These are phyloP conservation scores for Lasioglossum villosulum DNA, from an alignment of 2,888 invertebrate genomes.

Conservation along the genomic window DNA sequence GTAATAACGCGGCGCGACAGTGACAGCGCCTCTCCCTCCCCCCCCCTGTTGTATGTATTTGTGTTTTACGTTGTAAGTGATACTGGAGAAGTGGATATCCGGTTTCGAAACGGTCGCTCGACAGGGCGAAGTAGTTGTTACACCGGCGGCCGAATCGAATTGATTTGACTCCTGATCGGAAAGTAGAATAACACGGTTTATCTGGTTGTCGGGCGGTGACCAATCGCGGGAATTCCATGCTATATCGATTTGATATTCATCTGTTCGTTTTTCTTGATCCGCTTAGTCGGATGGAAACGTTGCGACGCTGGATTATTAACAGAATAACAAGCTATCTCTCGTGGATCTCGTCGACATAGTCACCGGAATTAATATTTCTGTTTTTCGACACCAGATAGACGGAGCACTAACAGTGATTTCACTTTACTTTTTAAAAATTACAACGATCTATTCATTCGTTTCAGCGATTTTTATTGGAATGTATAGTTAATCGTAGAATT, in stretches of 20 bases:
- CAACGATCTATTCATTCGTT: too few species aligned
- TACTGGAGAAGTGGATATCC: slow-evolving; percentile 16
- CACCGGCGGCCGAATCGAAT: background rate
- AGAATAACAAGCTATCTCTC: background rate
- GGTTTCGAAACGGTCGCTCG: slow-evolving; percentile 23
- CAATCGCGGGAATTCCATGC: background rate
- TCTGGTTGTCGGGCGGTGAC: slow-evolving; percentile 4
- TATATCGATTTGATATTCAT: background rate
- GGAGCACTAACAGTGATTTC: too few species aligned
- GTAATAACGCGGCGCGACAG: slow-evolving; percentile 47
- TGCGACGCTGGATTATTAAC: background rate
- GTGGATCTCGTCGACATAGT: background rate
- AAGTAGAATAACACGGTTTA: slow-evolving; percentile 14
- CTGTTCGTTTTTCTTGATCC: background rate
- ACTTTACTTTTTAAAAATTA: too few species aligned
- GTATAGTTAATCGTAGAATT: too few species aligned
- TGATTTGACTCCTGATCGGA: slow-evolving; percentile 7
- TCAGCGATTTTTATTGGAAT: too few species aligned
- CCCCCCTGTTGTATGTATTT: background rate
- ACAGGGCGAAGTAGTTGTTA: slow-evolving; percentile 19
- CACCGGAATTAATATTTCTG: background rate
- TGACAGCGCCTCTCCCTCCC: background rate
- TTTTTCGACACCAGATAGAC: background rate
- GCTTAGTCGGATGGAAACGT: background rate
- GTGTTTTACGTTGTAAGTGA: slow-evolving; percentile 32